Evolutionary conservation across 2,113 vertebrate species (phyloP).

Genomic region (Halichoerus grypus): DNA sequence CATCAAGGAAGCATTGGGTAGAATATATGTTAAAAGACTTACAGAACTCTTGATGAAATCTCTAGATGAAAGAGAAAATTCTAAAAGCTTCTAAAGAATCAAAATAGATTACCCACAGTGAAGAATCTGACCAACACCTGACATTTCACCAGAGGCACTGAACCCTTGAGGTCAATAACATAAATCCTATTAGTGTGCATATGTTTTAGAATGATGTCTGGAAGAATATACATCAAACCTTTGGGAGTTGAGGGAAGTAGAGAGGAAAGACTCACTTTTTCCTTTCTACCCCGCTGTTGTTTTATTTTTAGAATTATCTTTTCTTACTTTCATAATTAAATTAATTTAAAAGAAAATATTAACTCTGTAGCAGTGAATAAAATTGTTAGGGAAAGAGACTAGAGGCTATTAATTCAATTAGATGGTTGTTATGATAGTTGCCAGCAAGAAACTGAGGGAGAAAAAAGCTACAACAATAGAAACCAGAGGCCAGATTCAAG

Average conservation of each 20-base stretch:
- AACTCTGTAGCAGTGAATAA: background rate
- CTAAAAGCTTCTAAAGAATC: background rate
- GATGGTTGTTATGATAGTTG: background rate
- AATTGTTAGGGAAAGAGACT: background rate
- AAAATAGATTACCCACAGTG: background rate
- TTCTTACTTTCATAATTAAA: slow-evolving; percentile 3
- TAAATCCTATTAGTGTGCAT: background rate
- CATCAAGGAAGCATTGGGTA: background rate
- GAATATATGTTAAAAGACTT: background rate
- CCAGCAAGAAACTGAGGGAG: background rate
- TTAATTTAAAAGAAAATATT: slow-evolving; percentile 1
- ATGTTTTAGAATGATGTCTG: background rate
- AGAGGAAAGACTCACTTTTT: background rate
- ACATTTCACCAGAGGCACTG: background rate
- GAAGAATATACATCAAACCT: background rate
- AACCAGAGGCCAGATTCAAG: background rate
- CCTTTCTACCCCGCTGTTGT: background rate
- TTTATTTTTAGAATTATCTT: slow-evolving; percentile 18
- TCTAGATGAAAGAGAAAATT: background rate
- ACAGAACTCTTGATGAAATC: background rate
- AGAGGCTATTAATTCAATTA: background rate
- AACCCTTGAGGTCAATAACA: background rate
- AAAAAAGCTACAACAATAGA: background rate
- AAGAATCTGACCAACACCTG: background rate
- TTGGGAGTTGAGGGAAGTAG: background rate